Evolutionary conservation across 2,113 vertebrate species (phyloP).

Genomic region (Anseranas semipalmata): DNA sequence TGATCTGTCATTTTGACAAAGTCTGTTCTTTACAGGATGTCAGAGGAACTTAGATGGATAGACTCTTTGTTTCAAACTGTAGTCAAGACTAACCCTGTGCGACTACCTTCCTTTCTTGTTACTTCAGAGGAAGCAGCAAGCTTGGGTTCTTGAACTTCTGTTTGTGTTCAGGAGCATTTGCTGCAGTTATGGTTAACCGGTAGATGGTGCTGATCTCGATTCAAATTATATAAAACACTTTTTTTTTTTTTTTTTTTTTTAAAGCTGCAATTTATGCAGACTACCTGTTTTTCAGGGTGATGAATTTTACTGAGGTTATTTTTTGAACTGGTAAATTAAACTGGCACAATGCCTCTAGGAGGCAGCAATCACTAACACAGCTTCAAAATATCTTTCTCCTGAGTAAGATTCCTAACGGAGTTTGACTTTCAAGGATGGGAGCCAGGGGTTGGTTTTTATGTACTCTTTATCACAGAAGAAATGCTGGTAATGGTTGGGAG

Average conservation of each 20-base stretch:
- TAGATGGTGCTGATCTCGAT: not conserved
- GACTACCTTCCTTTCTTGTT: not conserved
- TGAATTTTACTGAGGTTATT: not conserved
- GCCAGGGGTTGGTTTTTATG: not conserved
- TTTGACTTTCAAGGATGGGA: not conserved
- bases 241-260: too few relatives aligned
- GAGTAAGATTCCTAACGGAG: not conserved
- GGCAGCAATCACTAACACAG: rapidly evolving
- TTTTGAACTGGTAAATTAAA: not conserved
- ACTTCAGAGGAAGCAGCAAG: conserved; percentile 5
- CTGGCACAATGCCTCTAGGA: rapidly evolving
- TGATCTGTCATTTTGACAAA: not conserved
- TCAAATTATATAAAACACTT: not conserved
- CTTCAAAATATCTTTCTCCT: not conserved
- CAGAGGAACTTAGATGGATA: not conserved
- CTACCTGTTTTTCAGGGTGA: not conserved
- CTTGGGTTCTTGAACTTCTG: not conserved
- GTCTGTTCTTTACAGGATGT: not conserved
- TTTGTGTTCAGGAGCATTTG: not conserved
- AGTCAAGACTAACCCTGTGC: not conserved
- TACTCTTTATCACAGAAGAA: not conserved
- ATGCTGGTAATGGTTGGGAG: not conserved
- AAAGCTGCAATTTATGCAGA: not conserved
- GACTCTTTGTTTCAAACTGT: not conserved
- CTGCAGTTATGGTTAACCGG: not conserved